Evolutionary conservation across 92 coral and sea anemone genomes (phyloP).

Genomic region (Parazoanthus atlanticus): DNA sequence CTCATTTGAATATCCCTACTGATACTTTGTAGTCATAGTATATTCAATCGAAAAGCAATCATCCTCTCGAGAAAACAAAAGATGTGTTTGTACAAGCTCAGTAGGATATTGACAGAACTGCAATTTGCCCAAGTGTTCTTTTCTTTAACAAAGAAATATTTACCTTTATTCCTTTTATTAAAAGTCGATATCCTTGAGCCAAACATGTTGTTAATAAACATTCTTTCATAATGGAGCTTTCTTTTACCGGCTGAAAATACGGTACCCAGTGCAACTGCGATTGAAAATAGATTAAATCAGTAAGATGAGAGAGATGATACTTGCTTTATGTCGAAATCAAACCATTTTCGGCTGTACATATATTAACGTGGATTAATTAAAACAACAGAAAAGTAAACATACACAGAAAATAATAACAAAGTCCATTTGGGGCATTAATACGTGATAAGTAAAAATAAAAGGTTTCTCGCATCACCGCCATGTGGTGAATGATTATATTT

Average conservation of each 20-base stretch:
- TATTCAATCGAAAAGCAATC: constrained; percentile 4
- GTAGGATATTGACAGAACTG: neutral
- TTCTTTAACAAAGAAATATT: neutral
- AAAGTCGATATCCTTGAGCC: neutral
- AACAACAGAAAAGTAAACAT: no score
- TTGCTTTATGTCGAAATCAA: neutral
- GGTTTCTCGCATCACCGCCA: neutral
- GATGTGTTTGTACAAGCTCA: neutral
- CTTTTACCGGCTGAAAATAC: neutral
- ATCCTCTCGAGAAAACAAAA: neutral
- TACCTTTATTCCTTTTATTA: neutral
- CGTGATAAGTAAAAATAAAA: no score
- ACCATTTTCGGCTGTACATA: neutral
- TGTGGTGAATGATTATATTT: no score
- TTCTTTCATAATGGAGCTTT: neutral
- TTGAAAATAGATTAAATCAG: no score
- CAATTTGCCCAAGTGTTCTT: neutral
- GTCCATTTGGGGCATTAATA: no score
- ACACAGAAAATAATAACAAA: neutral
- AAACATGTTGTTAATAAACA: neutral
- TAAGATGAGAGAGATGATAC: neutral
- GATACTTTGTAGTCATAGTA: neutral
- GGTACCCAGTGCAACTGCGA: no score
- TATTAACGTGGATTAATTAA: no score
- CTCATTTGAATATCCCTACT: constrained; percentile 7